Evolutionary conservation across 2,113 vertebrate genomes (phyloP).

Genomic region (Strix aluco): DNA sequence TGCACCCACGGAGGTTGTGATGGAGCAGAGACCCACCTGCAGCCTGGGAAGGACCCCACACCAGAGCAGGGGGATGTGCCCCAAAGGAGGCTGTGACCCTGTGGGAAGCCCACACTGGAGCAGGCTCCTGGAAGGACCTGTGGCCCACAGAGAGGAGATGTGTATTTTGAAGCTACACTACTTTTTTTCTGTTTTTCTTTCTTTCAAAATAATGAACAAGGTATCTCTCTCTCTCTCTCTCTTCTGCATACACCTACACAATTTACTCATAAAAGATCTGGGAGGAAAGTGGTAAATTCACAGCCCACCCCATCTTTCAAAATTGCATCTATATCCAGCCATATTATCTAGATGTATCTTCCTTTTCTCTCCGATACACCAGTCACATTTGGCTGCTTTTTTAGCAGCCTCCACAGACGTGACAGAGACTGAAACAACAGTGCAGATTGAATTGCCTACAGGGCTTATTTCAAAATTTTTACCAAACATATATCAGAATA

Average conservation of each 20-base stretch:
- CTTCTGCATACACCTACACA: not conserved
- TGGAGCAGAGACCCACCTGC: not conserved
- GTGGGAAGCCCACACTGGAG: not conserved
- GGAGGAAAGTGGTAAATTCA: not conserved
- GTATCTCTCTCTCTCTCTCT: not conserved
- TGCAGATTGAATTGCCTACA: not conserved
- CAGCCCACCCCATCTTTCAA: not conserved
- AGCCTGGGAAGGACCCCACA: not conserved
- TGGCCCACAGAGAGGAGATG: not conserved
- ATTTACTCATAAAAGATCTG: not conserved
- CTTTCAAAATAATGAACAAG: not conserved
- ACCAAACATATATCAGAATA: not conserved
- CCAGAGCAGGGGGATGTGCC: not conserved
- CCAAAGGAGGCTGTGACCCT: not conserved
- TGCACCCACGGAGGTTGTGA: not conserved
- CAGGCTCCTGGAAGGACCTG: not conserved
- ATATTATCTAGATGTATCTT: not conserved
- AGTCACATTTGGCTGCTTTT: not conserved
- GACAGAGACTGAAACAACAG: not conserved
- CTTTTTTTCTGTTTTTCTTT: not conserved
- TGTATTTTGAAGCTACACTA: not conserved
- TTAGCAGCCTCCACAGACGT: not conserved
- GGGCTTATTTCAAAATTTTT: not conserved
- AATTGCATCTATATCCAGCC: not conserved
- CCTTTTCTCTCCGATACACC: not conserved